A percentile compares a stretch with the other conserved stretches of the same genome.
Conservation (phyloP, 1,140 invertebrate genomes). For the Gerris buenoi region DNA sequence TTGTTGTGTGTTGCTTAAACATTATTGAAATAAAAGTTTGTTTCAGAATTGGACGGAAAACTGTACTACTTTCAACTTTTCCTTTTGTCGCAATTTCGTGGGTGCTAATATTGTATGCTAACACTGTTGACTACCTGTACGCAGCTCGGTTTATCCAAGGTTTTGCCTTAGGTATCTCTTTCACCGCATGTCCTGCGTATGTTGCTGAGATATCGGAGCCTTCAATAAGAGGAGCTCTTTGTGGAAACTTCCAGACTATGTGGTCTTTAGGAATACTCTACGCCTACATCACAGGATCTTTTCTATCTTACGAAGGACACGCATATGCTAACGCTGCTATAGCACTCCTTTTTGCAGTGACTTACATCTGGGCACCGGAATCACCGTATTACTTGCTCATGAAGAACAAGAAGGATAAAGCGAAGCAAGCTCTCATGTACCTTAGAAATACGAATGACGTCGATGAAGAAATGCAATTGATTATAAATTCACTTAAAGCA, state of each 20-base stretch:
- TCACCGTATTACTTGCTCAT: constrained; percentile 55
- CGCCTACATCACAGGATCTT: constrained; percentile 59
- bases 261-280: constrained; percentile 58
- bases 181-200: constrained; percentile 67
- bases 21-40: too few relatives aligned
- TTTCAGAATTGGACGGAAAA: constrained; percentile 16
- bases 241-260: constrained; percentile 66
- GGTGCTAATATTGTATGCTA: constrained; percentile 37
- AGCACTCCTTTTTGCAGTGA: constrained; percentile 43
- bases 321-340: constrained; percentile 44
- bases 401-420: constrained; percentile 42
- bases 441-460: constrained; percentile 35
- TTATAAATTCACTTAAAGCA: constrained; percentile 12
- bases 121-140: constrained; percentile 37
- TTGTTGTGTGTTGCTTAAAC: too few relatives aligned
- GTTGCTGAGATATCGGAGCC: constrained; percentile 55
- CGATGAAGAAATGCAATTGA: constrained; percentile 16
- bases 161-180: constrained; percentile 52
- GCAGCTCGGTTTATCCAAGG: constrained; percentile 32
- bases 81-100: constrained; percentile 51
- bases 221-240: constrained; percentile 28
- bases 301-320: constrained; percentile 45
- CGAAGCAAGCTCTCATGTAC: constrained; percentile 43
- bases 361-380: constrained; percentile 63
- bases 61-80: constrained; percentile 52